Evolutionary conservation across 2,113 vertebrate species (phyloP).

Genomic region (Nothocercus nigrocapillus): DNA sequence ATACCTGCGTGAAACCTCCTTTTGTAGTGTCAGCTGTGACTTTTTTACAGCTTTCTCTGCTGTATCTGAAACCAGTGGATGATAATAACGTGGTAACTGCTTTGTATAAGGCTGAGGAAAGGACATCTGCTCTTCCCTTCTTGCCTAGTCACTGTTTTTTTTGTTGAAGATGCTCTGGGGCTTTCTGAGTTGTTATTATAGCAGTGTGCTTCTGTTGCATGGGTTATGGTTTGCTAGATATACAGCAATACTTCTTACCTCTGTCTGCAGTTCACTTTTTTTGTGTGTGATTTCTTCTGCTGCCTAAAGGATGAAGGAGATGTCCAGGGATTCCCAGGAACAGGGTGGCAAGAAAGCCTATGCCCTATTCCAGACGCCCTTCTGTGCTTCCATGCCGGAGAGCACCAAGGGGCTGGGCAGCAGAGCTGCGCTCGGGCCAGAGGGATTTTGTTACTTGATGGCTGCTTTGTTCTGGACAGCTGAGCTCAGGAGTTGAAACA

Average conservation of each 20-base stretch:
- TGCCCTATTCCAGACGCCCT: neutral
- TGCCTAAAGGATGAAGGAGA: neutral
- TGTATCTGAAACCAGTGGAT: neutral
- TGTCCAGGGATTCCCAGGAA: neutral
- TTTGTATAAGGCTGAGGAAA: neutral
- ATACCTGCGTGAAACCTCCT: neutral
- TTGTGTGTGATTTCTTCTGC: neutral
- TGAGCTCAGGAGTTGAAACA: conserved; percentile 34
- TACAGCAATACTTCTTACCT: neutral
- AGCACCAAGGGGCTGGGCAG: neutral
- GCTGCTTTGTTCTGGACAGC: conserved; percentile 36
- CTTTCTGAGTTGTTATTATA: conserved; percentile 29
- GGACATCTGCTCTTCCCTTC: conserved; percentile 12
- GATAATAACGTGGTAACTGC: neutral
- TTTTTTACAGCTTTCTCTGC: neutral
- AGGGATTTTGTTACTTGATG: conserved; percentile 3
- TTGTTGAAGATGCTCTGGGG: neutral
- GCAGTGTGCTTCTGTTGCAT: neutral
- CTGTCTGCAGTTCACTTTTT: fast-evolving
- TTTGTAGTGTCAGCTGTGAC: neutral
- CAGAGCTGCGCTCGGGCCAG: neutral
- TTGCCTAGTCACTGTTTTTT: neutral
- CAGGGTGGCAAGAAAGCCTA: fast-evolving
- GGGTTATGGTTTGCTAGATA: neutral
- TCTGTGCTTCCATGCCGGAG: neutral